Base-by-base conservation (phyloP, 1,140 invertebrate genomes). In the Mactra quadrangularis region DNA sequence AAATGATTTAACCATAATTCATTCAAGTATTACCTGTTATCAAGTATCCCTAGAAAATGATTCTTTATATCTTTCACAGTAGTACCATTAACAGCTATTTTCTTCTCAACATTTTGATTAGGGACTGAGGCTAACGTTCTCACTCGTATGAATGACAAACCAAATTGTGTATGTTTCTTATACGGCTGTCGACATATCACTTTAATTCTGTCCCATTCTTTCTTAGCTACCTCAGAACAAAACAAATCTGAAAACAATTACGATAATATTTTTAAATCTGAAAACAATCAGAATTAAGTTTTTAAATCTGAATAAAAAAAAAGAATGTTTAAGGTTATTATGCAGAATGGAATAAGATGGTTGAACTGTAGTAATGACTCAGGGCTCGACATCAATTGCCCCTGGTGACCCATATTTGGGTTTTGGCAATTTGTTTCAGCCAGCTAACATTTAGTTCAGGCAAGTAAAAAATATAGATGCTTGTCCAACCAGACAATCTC, bases 131-230 rank as follows among this genome's bases (percentile, higher is more conserved):
- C 19, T 22, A 57, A 11, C 45, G 74, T 71, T n/a, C 85, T 82
- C 22, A 91, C 72, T 11, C 84, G 57, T 25, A 91, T 25, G 72
- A 91, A 91, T n/a, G 87, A 87, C n/a, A 92, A 29, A 0, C 91
- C 91, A 86, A 89, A 89, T 83, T 91, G 91, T 22, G 86, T 77
- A 68, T 89, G 85, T 79, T 89, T 91, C 27, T 82, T 85, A 52
- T 86, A 90, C 17, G 87, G 89, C 55, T 90, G 91, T n/a, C 89
- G 87, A 76, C 89, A 89, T 1, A 90, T 85, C 3, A 92, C 78
- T 47, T 88, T 87, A 22, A 92, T 53, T 27, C 91, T 81, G 64
- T 92, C 90, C 91, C 91, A 92, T 41, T 79, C 59, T 55, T 87
- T 47, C n/a, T 60, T 66, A 19, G 85, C 76, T 11, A 83, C 70